Evolutionary conservation across 2,888 invertebrate species (phyloP).

Genomic region (Leptopilina myrica): DNA sequence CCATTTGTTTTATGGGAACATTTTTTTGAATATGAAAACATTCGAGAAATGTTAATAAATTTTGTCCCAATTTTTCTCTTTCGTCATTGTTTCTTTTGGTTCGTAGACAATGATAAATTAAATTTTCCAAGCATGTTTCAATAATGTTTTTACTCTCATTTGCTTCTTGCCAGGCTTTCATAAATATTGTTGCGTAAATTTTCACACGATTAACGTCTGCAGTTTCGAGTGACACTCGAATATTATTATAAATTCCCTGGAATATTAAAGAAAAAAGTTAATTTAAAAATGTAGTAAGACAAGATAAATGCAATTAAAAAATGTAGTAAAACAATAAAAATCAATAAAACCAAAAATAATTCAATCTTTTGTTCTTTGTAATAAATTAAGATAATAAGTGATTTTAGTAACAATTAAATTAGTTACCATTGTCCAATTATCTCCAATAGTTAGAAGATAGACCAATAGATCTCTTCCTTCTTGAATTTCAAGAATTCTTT

Average conservation of each 20-base stretch:
- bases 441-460: constrained; percentile 56
- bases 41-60: constrained; percentile 55
- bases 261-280: constrained; percentile 18
- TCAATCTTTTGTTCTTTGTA: too few species aligned
- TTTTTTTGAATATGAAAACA: constrained; percentile 49
- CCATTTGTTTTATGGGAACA: constrained; percentile 46
- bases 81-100: constrained; percentile 51
- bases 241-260: constrained; percentile 57
- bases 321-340: not conserved
- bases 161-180: constrained; percentile 51
- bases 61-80: constrained; percentile 55
- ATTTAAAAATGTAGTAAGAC: not conserved
- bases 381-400: too few species aligned
- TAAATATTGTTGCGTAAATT: constrained; percentile 58
- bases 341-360: not conserved
- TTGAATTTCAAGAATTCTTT: constrained; percentile 49
- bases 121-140: constrained; percentile 54
- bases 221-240: constrained; percentile 54
- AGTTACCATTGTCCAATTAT: constrained; percentile 59
- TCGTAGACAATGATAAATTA: constrained; percentile 58
- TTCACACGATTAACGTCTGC: constrained; percentile 40
- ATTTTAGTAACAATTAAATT: not conserved
- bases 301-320: too few species aligned
- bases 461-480: constrained; percentile 58
- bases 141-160: constrained; percentile 50